These are phyloP conservation scores for Ceryle rudis DNA, from an alignment of 2,797 vertebrate genomes.

Conservation along the genomic window DNA sequence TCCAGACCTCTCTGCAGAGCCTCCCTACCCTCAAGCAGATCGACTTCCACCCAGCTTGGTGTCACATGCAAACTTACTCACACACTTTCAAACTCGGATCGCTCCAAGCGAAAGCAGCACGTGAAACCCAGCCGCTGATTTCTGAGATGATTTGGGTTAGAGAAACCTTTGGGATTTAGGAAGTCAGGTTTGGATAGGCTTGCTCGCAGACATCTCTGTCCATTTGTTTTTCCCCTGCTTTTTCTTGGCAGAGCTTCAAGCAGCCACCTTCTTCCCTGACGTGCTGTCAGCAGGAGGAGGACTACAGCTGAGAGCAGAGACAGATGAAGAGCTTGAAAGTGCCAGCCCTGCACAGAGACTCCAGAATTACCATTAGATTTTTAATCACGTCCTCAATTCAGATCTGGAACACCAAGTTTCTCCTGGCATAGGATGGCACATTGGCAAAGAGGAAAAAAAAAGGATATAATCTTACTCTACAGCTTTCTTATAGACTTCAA, in stretches of 20 bases:
- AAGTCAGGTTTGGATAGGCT: background rate
- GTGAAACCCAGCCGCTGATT: background rate
- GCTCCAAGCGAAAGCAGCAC: background rate
- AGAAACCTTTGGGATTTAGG: background rate
- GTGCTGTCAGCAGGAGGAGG: conserved; percentile 8
- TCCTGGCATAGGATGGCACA: background rate
- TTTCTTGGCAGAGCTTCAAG: conserved; percentile 15
- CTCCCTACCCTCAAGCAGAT: too few relatives aligned
- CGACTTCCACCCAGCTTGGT: too few relatives aligned
- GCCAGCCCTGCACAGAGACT: conserved; percentile 15
- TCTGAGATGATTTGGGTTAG: background rate
- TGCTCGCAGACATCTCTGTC: background rate
- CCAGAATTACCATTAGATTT: conserved; percentile 22
- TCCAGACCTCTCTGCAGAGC: too few relatives aligned
- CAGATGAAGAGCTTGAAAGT: background rate
- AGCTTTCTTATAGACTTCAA: conserved; percentile 91
- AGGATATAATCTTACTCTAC: conserved; percentile 86
- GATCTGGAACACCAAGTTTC: background rate
- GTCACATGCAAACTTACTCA: background rate
- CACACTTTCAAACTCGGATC: background rate
- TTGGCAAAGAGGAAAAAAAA: background rate
- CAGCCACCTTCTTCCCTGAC: background rate
- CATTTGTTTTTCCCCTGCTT: background rate
- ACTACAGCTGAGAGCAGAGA: background rate
- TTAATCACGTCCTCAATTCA: conserved; percentile 7